phyloP scores from a whole-genome alignment of 1,140 invertebrate species.

The Dendrolimus kikuchii region DNA sequence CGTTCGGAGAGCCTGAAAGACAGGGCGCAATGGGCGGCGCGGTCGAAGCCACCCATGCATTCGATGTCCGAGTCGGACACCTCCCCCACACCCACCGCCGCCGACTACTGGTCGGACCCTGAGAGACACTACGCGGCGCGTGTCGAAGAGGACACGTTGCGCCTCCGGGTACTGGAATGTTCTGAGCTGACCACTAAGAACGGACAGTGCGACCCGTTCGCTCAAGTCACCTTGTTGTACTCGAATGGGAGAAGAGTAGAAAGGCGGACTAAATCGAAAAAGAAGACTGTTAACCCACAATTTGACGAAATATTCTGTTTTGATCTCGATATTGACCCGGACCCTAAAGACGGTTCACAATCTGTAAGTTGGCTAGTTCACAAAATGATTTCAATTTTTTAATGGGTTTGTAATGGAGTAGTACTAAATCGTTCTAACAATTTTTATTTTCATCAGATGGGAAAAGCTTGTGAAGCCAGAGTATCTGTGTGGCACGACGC shows the following conservation, averaged over 20 bases:
- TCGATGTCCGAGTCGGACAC: constrained; percentile 53
- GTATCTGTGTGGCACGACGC: constrained; percentile 91
- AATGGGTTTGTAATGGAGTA: no score
- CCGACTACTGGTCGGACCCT: constrained; percentile 67
- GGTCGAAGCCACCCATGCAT: constrained; percentile 55
- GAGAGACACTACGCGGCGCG: constrained; percentile 61
- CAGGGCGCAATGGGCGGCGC: constrained; percentile 48
- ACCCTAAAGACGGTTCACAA: constrained; percentile 70
- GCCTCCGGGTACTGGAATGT: constrained; percentile 84
- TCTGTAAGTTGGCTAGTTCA: constrained; percentile 52
- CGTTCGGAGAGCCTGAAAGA: constrained; percentile 63
- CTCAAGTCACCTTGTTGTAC: constrained; percentile 84
- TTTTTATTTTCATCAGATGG: constrained; percentile 28
- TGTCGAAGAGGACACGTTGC: constrained; percentile 63
- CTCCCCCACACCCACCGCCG: constrained; percentile 57
- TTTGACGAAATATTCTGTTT: constrained; percentile 93
- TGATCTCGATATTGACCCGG: constrained; percentile 80
- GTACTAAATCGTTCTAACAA: no score
- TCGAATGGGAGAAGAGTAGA: constrained; percentile 85
- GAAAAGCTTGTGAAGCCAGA: constrained; percentile 77
- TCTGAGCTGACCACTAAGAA: constrained; percentile 91
- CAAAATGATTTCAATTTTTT: not conserved
- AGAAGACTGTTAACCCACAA: constrained; percentile 90
- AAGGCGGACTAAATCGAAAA: constrained; percentile 89
- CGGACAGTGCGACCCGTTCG: constrained; percentile 92